These are phyloP conservation scores for Cryptotermes secundus DNA, from an alignment of 1,140 invertebrate genomes.

Conservation along the genomic window DNA sequence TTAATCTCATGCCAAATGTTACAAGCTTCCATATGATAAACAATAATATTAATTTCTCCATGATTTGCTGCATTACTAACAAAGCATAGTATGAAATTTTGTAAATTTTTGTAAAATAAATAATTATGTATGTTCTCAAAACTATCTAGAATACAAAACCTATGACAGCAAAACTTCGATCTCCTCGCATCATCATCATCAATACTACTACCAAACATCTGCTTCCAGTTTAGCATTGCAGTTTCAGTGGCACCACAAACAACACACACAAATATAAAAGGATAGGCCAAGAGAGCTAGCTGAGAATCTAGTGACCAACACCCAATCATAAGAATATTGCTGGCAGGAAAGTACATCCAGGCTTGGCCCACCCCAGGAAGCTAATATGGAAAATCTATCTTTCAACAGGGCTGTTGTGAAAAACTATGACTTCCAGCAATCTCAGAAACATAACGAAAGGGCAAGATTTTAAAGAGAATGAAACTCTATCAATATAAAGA, in stretches of 20 bases:
- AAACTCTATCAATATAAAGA: neutral
- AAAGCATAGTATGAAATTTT: neutral
- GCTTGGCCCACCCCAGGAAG: constrained; percentile 7
- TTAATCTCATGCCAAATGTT: neutral
- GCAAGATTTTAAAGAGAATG: neutral
- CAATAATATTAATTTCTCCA: neutral
- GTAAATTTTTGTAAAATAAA: neutral
- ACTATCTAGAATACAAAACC: neutral
- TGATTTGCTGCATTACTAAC: constrained; percentile 12
- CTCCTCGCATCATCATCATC: neutral
- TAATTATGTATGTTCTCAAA: neutral
- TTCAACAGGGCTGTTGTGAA: neutral
- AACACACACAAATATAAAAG: constrained; percentile 10
- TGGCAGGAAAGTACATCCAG: neutral
- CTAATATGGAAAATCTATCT: neutral
- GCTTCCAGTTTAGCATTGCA: neutral
- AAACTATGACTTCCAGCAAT: neutral
- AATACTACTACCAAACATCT: neutral
- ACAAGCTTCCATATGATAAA: neutral
- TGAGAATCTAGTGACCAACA: neutral
- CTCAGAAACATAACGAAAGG: neutral
- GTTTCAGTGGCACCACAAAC: neutral
- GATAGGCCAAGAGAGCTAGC: constrained; percentile 1
- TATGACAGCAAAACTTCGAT: neutral
- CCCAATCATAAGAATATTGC: neutral